Evolutionary conservation across 2,888 invertebrate species (phyloP).

Genomic region (Germaria angustata): DNA sequence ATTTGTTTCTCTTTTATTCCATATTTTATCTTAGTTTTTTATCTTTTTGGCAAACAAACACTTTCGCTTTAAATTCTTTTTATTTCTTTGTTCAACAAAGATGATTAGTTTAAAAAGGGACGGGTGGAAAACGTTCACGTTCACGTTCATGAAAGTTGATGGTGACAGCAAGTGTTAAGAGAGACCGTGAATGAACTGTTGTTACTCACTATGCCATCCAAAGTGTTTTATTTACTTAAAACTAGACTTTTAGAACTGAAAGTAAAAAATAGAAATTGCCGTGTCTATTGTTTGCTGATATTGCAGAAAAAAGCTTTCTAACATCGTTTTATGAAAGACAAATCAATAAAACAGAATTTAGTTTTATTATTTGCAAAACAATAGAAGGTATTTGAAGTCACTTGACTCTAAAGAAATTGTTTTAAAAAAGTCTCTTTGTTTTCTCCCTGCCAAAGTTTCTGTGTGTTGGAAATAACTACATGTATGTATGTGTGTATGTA

Average conservation of each 20-base stretch:
- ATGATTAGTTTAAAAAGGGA: background rate
- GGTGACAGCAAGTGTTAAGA: too few species aligned
- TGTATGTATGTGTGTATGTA: too few species aligned
- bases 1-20: background rate
- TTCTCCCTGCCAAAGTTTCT: background rate
- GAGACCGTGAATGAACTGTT: too few species aligned
- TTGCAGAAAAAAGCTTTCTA: background rate
- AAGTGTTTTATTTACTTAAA: too few species aligned
- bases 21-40: background rate
- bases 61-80: background rate
- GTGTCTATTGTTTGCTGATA: too few species aligned
- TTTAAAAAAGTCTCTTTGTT: background rate
- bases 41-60: slow-evolving; percentile 19
- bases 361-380: background rate
- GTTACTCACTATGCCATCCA: too few species aligned
- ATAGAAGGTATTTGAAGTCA: background rate
- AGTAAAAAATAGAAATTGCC: too few species aligned
- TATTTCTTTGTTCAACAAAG: background rate
- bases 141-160: too few species aligned
- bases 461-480: too few species aligned
- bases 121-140: too few species aligned
- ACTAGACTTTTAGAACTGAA: too few species aligned
- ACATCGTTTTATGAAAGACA: background rate
- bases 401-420: background rate
- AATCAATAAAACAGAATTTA: background rate